Conservation (phyloP, 1,140 invertebrate species). For the Medauroidea extradentata region DNA sequence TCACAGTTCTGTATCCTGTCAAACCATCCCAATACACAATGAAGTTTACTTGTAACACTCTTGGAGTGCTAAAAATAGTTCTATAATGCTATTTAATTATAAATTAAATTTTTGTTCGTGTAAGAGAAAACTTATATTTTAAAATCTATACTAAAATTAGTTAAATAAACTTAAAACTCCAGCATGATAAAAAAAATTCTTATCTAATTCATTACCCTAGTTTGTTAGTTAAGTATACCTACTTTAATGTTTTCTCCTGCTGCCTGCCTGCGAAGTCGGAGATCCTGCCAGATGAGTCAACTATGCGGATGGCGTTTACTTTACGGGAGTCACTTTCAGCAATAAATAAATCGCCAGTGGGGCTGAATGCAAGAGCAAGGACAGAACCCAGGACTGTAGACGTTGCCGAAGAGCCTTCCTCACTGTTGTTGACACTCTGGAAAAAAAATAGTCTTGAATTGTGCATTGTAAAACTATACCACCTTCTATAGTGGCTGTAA, state of each 20-base stretch:
- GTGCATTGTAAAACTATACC: not conserved
- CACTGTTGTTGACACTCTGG: slow-evolving; percentile 22
- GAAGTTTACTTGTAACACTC: too few species aligned
- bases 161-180: not conserved
- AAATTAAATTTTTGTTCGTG: too few species aligned
- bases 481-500: not conserved
- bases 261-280: slow-evolving; percentile 75
- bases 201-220: not conserved
- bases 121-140: too few species aligned
- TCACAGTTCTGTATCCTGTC: slow-evolving; percentile 41
- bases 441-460: not conserved
- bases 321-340: slow-evolving; percentile 88
- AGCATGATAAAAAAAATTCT: not conserved
- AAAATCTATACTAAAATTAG: not conserved
- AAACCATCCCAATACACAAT: too few species aligned
- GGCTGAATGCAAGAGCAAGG: slow-evolving; percentile 81
- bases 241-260: slow-evolving; percentile 25
- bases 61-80: too few species aligned
- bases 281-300: slow-evolving; percentile 78
- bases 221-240: not conserved
- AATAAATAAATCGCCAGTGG: slow-evolving; percentile 88
- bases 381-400: slow-evolving; percentile 68
- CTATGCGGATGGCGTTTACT: slow-evolving; percentile 80
- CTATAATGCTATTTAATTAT: too few species aligned
- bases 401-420: slow-evolving; percentile 38